Base-by-base conservation (phyloP, 2,888 invertebrate genomes). In the Macrosiphum euphorbiae region DNA sequence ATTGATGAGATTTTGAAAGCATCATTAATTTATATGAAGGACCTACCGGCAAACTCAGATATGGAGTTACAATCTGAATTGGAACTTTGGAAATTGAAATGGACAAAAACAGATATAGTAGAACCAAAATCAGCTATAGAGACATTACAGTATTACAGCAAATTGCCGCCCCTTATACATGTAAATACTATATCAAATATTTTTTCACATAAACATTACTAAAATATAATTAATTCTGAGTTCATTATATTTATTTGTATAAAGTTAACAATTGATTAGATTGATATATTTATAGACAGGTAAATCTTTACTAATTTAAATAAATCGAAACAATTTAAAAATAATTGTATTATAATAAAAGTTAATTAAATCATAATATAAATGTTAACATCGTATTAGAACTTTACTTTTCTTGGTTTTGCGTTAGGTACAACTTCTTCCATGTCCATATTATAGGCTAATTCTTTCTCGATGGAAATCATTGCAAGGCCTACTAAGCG, bases 121-220 rank as follows among this genome's bases (percentile, higher is more conserved):
- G 41, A 41, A 41, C 41, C 41, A 41, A 41, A 41, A 41, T 41
- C 41, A 3, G 50, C 50, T 50, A 50, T 50, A 55, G 55, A 55
- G 55, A 55, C 55, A 55, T 55, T 20, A 55, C 1, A 55, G 55
- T 55, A 55, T 55, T 24, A n/a, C n/a, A n/a, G n/a, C n/a, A n/a
- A n/a, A n/a, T 58, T 89, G 89, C 58, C 89, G 89, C 89, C 89
- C 89, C 61, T 55, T 88, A n/a, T 88, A 90, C 61, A 90, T 67
- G 67, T 90, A 90, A 67, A 67, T 47, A 44, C 61, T 90, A 87
- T 16, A 86, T 87, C 86, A 87, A 87, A 87, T 50, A n/a, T 87
- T 87, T 87, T 87, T 87, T 87, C 5, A 50, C 87, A 87, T 16
- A 50, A 87, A 87, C 87, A 87, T 28, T 87, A 87, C 87, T 87